These are phyloP conservation scores for Muschampia plurimacula DNA, from an alignment of 2,888 invertebrate species.

Conservation along the genomic window DNA sequence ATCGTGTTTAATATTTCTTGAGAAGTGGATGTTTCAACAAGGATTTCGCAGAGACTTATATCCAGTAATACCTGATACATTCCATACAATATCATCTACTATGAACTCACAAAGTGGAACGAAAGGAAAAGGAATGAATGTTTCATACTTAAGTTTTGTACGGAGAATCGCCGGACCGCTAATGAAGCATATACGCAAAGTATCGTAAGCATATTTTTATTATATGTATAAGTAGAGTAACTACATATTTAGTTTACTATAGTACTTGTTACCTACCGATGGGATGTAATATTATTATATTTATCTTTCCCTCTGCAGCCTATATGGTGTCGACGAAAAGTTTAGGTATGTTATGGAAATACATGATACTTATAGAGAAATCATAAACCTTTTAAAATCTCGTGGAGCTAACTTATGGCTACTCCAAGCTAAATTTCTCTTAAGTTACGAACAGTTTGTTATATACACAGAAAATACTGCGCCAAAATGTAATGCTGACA, in stretches of 20 bases:
- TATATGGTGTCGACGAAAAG: constrained; percentile 61
- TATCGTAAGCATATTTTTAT: constrained; percentile 58
- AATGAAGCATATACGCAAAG: constrained; percentile 72
- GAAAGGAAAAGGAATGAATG: constrained; percentile 73
- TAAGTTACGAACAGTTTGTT: constrained; percentile 73
- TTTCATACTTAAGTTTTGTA: constrained; percentile 73
- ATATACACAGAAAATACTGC: constrained; percentile 64
- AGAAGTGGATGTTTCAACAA: constrained; percentile 81
- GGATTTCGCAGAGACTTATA: constrained; percentile 78
- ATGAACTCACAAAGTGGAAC: constrained; percentile 57
- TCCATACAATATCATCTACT: constrained; percentile 68
- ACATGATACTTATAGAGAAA: constrained; percentile 71
- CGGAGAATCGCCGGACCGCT: constrained; percentile 75
- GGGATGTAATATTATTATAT: background rate
- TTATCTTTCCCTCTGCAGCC: constrained; percentile 53
- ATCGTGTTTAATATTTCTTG: constrained; percentile 64
- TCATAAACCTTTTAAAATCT: constrained; percentile 64
- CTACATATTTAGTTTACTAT: too few species aligned
- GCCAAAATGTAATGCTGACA: constrained; percentile 67
- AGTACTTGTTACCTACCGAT: background rate
- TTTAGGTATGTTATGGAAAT: constrained; percentile 71
- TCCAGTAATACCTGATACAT: constrained; percentile 76
- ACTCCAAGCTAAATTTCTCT: constrained; percentile 68
- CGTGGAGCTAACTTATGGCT: constrained; percentile 70
- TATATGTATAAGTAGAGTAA: background rate